phyloP scores from a whole-genome alignment of 2,797 vertebrate species.

The Microcaecilia unicolor region DNA sequence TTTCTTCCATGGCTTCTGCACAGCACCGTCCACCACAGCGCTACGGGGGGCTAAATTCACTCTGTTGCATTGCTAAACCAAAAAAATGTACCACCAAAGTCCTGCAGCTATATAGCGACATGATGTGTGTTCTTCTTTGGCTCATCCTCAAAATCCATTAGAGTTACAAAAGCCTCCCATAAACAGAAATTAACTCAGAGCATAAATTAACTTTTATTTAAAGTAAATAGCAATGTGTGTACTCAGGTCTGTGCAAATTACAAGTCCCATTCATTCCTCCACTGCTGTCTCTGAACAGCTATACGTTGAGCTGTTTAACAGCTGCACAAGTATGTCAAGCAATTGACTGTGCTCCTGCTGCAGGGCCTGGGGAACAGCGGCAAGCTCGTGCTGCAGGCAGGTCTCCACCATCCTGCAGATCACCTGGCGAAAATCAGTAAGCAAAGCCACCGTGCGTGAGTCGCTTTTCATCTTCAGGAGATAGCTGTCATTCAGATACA shows the following conservation, averaged over 20 bases:
- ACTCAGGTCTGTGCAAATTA: slow-evolving; percentile 62
- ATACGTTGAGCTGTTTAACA: slow-evolving; percentile 68
- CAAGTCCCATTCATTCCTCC: slow-evolving; percentile 37
- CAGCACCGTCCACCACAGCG: no score
- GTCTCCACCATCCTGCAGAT: slow-evolving; percentile 81
- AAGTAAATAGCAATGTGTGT: slow-evolving; percentile 69
- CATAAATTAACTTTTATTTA: slow-evolving; percentile 75
- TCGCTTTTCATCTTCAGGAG: slow-evolving; percentile 74
- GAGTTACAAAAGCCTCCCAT: no score
- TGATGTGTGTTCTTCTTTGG: no score
- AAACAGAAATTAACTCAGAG: slow-evolving; percentile 53
- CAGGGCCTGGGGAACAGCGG: slow-evolving; percentile 22
- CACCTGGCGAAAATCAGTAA: slow-evolving; percentile 75
- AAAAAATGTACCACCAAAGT: no score
- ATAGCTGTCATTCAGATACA: slow-evolving; percentile 64
- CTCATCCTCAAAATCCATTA: no score
- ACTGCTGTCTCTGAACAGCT: slow-evolving; percentile 22
- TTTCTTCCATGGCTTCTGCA: no score
- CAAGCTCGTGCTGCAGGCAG: slow-evolving; percentile 60
- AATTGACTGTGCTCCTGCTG: slow-evolving; percentile 70
- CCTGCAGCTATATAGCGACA: no score
- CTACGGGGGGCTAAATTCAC: no score
- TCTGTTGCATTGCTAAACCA: no score
- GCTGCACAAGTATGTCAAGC: slow-evolving; percentile 71
- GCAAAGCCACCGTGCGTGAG: slow-evolving; percentile 64